Conservation (phyloP, 2,888 invertebrate genomes). For the Polymixis lichenea region DNA sequence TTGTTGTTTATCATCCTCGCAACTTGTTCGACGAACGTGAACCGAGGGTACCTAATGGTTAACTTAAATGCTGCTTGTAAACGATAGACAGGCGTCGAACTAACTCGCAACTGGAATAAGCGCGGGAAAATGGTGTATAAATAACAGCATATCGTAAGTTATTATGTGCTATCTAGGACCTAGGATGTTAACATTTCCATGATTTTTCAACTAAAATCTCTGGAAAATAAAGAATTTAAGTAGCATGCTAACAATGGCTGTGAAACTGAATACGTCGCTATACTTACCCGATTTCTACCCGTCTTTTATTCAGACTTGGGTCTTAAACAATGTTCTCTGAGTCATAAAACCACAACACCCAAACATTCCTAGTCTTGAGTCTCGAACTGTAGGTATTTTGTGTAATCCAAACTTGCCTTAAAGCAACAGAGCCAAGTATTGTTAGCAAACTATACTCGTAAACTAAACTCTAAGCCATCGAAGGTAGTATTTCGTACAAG, state of each 20-base stretch:
- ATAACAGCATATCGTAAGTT: neutral
- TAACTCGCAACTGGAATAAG: constrained; percentile 43
- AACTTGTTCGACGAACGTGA: constrained; percentile 44
- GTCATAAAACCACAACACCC: constrained; percentile 11
- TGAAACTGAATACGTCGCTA: neutral
- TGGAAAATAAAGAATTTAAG: neutral
- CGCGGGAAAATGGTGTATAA: constrained; percentile 25
- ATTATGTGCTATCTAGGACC: neutral
- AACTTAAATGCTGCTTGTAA: constrained; percentile 54
- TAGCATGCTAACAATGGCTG: neutral
- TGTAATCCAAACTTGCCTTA: constrained; percentile 46
- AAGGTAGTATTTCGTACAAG: constrained; percentile 62
- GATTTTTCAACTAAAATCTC: neutral
- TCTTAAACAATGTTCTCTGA: constrained; percentile 37
- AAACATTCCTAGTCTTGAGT: constrained; percentile 32
- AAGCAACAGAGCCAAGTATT: constrained; percentile 56
- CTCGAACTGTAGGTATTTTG: constrained; percentile 27
- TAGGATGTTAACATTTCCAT: neutral
- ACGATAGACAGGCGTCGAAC: constrained; percentile 56
- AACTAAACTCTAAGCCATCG: constrained; percentile 60
- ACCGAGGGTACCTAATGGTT: constrained; percentile 45
- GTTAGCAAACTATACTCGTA: constrained; percentile 59
- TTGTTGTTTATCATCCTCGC: constrained; percentile 47
- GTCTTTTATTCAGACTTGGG: constrained; percentile 30
- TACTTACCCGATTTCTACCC: constrained; percentile 3